phyloP scores from a whole-genome alignment of 2,113 vertebrate species.

The Crypturellus undulatus region DNA sequence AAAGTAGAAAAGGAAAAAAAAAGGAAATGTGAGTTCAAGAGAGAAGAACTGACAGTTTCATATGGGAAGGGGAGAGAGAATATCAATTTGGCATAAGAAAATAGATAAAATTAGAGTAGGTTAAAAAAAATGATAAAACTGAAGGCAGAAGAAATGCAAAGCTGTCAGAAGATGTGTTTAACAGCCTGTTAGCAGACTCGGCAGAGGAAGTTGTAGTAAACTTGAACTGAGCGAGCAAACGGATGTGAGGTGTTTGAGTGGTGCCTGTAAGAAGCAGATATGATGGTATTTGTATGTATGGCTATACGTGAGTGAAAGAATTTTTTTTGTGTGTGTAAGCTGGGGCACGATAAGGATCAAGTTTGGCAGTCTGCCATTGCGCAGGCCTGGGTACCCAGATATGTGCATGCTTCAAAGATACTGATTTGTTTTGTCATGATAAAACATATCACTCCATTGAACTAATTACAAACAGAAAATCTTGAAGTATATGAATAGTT shows the following conservation, averaged over 20 bases:
- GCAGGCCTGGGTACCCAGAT: not conserved
- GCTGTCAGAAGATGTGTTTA: not conserved
- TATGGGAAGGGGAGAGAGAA: no score
- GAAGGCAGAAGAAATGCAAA: not conserved
- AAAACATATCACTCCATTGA: not conserved
- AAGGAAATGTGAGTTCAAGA: not conserved
- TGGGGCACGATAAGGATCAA: accelerated
- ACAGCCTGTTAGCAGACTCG: not conserved
- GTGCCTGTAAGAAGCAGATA: not conserved
- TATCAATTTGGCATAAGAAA: no score
- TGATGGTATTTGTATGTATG: accelerated
- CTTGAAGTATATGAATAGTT: not conserved
- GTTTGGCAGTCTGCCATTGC: not conserved
- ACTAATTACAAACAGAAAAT: not conserved
- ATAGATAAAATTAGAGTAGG: not conserved
- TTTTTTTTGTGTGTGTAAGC: not conserved
- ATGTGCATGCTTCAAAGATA: not conserved
- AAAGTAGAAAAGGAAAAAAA: not conserved
- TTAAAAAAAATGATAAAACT: not conserved
- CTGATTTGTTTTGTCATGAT: not conserved
- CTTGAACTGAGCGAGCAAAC: not conserved
- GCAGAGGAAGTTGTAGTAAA: not conserved
- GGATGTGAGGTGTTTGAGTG: not conserved
- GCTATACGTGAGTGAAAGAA: not conserved
- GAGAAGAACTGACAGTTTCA: not conserved